Conservation (phyloP, 2,113 vertebrate species). For the Litocranius walleri region DNA sequence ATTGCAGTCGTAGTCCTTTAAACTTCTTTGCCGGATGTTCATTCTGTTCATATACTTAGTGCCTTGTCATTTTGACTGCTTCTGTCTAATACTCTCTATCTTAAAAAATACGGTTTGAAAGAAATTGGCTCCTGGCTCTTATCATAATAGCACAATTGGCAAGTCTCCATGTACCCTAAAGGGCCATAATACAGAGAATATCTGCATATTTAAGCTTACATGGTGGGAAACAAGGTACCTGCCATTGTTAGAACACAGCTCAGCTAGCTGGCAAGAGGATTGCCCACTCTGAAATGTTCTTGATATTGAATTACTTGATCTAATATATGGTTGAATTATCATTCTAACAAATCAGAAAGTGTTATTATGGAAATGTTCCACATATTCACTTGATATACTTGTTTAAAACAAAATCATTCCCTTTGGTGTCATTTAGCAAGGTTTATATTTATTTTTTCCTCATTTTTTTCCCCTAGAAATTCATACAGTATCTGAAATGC, state of each 20-base stretch:
- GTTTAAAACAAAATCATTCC: not conserved
- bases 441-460: not conserved
- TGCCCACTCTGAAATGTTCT: not conserved
- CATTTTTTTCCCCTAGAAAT: not conserved
- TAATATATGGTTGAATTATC: constrained; percentile 38
- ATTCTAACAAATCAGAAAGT: not conserved
- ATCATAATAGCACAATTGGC: constrained; percentile 67
- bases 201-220: constrained; percentile 54
- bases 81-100: constrained; percentile 39
- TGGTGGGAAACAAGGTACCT: constrained; percentile 15
- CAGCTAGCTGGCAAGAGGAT: not conserved
- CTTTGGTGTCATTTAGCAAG: not conserved
- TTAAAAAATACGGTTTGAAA: constrained; percentile 64
- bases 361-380: not conserved
- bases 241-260: not conserved
- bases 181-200: constrained; percentile 31
- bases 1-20: constrained; percentile 45
- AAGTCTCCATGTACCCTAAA: constrained; percentile 56
- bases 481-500: accelerated
- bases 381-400: not conserved
- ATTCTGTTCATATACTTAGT: constrained; percentile 57
- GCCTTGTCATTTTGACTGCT: constrained; percentile 63
- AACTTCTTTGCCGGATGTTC: constrained; percentile 52
- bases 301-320: constrained; percentile 21
- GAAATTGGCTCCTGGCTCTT: constrained; percentile 65